phyloP scores from a whole-genome alignment of 2,888 invertebrate species.

The Thyatira batis region DNA sequence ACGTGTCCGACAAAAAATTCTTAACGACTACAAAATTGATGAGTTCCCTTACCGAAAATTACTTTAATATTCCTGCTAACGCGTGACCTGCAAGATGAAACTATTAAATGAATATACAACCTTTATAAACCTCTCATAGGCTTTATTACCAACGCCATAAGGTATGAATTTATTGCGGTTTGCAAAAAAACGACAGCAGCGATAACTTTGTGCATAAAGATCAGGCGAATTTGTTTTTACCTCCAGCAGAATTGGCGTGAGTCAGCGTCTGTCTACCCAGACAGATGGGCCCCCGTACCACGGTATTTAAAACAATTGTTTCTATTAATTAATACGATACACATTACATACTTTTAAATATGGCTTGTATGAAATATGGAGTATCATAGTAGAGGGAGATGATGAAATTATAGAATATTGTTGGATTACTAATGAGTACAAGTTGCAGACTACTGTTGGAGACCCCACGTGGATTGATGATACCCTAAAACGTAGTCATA shows the following conservation, averaged over 20 bases:
- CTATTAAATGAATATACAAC: constrained; percentile 6
- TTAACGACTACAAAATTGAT: constrained; percentile 58
- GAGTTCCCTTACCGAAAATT: constrained; percentile 63
- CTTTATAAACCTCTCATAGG: constrained; percentile 6
- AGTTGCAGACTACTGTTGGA: constrained; percentile 9
- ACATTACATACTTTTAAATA: not conserved
- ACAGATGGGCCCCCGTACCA: constrained; percentile 39
- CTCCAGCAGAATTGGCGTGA: constrained; percentile 46
- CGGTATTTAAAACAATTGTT: constrained; percentile 10
- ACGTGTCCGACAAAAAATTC: constrained; percentile 44
- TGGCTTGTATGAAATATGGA: not conserved
- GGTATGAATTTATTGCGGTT: constrained; percentile 29
- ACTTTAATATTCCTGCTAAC: constrained; percentile 48
- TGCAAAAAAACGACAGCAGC: constrained; percentile 23
- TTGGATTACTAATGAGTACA: constrained; percentile 21
- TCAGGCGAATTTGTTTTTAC: constrained; percentile 36
- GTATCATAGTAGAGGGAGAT: constrained; percentile 20
- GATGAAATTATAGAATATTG: constrained; percentile 22
- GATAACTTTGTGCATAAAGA: constrained; percentile 26
- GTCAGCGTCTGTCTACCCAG: constrained; percentile 61
- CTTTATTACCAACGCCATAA: constrained; percentile 28
- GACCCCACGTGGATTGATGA: constrained; percentile 24
- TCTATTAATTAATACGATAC: not conserved
- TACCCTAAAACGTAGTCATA: constrained; percentile 19
- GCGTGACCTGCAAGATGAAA: constrained; percentile 37